These are phyloP conservation scores for Plusia festucae DNA, from an alignment of 2,888 invertebrate genomes.

Conservation along the genomic window DNA sequence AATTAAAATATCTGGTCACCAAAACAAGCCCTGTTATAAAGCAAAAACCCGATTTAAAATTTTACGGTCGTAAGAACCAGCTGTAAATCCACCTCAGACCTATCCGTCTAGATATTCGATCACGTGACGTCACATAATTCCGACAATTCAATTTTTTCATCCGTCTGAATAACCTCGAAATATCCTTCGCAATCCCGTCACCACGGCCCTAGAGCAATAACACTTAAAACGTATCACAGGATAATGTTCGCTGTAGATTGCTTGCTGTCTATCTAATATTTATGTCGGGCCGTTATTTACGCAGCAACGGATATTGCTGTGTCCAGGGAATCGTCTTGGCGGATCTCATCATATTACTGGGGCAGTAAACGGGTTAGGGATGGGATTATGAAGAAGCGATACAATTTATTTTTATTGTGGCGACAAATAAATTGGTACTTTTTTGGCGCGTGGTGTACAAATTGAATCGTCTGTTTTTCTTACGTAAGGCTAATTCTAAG, in stretches of 20 bases:
- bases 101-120: constrained; percentile 13
- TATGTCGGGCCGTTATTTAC: constrained; percentile 72
- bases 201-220: constrained; percentile 58
- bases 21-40: background rate
- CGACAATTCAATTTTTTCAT: constrained; percentile 30
- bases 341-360: constrained; percentile 69
- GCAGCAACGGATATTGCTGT: constrained; percentile 74
- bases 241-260: constrained; percentile 76
- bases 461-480: constrained; percentile 46
- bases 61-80: background rate
- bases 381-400: constrained; percentile 57
- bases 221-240: constrained; percentile 64
- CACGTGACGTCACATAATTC: constrained; percentile 44
- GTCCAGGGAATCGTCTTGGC: constrained; percentile 70
- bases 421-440: constrained; percentile 53
- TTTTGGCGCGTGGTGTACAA: constrained; percentile 47
- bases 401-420: constrained; percentile 61
- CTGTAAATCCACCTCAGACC: background rate
- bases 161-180: constrained; percentile 33
- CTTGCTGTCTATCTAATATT: constrained; percentile 78
- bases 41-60: too few species aligned
- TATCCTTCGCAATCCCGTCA: constrained; percentile 19
- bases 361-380: constrained; percentile 67
- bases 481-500: constrained; percentile 12
- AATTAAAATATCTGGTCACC: too few species aligned